A percentile compares a stretch with the other conserved stretches of the same genome.
Conservation (phyloP, 2,113 vertebrate species). For the Caranx melampygus region DNA sequence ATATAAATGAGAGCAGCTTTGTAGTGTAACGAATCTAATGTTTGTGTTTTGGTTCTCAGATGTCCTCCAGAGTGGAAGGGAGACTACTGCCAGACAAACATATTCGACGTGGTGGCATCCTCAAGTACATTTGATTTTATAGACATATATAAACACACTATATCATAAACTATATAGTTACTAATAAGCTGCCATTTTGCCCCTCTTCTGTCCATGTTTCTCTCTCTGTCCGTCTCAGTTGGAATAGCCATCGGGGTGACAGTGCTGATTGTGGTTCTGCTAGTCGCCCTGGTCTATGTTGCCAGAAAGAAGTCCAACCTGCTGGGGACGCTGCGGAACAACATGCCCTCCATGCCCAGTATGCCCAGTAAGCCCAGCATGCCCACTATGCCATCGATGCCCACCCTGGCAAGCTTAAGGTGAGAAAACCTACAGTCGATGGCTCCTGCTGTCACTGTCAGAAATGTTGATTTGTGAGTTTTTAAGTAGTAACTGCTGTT, state of each 20-base stretch:
- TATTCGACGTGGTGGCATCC: conserved; percentile 38
- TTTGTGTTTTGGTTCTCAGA: conserved; percentile 52
- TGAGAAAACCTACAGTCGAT: conserved; percentile 29
- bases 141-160: background rate
- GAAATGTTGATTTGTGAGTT: background rate
- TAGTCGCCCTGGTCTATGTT: conserved; percentile 71
- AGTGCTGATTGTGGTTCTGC: conserved; percentile 54
- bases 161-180: background rate
- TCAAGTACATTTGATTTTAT: conserved; percentile 65
- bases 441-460: no score
- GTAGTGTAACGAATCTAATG: background rate
- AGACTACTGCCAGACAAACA: conserved; percentile 72
- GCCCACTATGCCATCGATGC: conserved; percentile 52
- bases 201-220: background rate
- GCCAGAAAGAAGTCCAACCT: conserved; percentile 71
- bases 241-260: conserved; percentile 81
- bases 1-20: background rate
- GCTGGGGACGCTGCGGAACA: conserved; percentile 46
- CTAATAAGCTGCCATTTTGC: background rate
- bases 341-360: conserved; percentile 44
- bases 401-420: conserved; percentile 66
- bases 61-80: conserved; percentile 76
- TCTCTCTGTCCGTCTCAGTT: conserved; percentile 51
- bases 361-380: conserved; percentile 57
- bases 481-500: background rate